phyloP scores from a whole-genome alignment of 2,888 invertebrate species.

The Heterodera filipjevi region DNA sequence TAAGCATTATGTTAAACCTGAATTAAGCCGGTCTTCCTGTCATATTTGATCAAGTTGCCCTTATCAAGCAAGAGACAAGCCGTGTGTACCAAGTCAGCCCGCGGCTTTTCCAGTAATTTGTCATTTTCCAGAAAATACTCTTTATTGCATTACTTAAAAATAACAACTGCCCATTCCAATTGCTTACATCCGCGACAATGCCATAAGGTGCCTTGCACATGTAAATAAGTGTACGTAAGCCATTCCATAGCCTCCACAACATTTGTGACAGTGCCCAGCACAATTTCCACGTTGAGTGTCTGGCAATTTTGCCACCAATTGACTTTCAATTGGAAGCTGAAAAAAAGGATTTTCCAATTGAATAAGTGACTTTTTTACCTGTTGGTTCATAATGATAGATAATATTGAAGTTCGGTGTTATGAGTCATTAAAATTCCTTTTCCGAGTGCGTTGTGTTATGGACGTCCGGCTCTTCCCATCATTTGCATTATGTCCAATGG shows the following conservation, averaged over 20 bases:
- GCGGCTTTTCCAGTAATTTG: slow-evolving; percentile 80
- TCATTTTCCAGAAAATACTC: slow-evolving; percentile 77
- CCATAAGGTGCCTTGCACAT: slow-evolving; percentile 86
- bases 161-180: too few species aligned
- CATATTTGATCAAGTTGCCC: slow-evolving; percentile 91
- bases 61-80: slow-evolving; percentile 88
- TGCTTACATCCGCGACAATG: slow-evolving; percentile 69
- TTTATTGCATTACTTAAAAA: too few species aligned
- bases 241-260: slow-evolving; percentile 88
- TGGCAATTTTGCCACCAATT: slow-evolving; percentile 86
- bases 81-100: slow-evolving; percentile 93
- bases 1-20: slow-evolving; percentile 66
- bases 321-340: slow-evolving; percentile 89
- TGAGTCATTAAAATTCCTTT: slow-evolving; percentile 95
- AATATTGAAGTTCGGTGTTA: slow-evolving; percentile 96
- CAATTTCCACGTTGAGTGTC: slow-evolving; percentile 98
- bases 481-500: slow-evolving; percentile 91
- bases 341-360: slow-evolving; percentile 23
- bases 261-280: slow-evolving; percentile 89
- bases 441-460: slow-evolving; percentile 94
- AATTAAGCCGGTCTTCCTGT: slow-evolving; percentile 85
- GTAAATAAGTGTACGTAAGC: slow-evolving; percentile 94
- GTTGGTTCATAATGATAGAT: slow-evolving; percentile 96
- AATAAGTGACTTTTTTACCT: slow-evolving; percentile 66
- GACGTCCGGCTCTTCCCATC: slow-evolving; percentile 88